These are phyloP conservation scores for Heliconius ismenius DNA, from an alignment of 2,888 invertebrate species.

Conservation along the genomic window DNA sequence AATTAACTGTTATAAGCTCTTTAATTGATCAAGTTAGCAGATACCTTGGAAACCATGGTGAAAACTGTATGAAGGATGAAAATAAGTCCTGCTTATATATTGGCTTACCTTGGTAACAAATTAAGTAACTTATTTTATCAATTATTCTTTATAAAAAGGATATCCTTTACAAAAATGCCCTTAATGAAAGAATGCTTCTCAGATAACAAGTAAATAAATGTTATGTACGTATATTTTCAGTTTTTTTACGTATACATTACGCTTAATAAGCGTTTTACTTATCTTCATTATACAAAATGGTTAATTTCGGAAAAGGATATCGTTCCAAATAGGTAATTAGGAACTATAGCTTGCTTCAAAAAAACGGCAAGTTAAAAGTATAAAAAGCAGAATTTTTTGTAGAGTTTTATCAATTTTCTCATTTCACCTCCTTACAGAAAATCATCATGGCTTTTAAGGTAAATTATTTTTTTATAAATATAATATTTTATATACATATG, in stretches of 20 bases:
- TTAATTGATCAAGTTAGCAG: not conserved
- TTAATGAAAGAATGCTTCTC: not conserved
- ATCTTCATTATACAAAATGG: not conserved
- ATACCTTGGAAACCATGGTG: slow-evolving; percentile 20
- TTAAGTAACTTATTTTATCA: not conserved
- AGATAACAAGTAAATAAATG: not conserved
- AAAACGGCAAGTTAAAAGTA: not conserved
- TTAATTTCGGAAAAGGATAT: slow-evolving; percentile 11
- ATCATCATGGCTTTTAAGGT: slow-evolving; percentile 4
- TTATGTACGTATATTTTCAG: not conserved
- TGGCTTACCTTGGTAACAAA: not conserved
- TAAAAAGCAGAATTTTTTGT: not conserved
- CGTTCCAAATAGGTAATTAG: not conserved
- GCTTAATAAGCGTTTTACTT: not conserved
- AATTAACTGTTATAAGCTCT: no score
- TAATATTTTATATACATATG: not conserved
- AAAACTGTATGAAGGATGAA: slow-evolving; percentile 3
- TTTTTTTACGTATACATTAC: not conserved
- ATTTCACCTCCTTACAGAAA: not conserved
- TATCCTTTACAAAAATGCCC: slow-evolving; percentile 1
- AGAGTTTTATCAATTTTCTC: not conserved
- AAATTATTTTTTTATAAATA: not conserved
- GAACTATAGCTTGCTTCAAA: not conserved
- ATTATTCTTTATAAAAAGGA: slow-evolving; percentile 7
- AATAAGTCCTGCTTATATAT: not conserved